Conservation (phyloP, 2,888 invertebrate species). For the Empis livida region DNA sequence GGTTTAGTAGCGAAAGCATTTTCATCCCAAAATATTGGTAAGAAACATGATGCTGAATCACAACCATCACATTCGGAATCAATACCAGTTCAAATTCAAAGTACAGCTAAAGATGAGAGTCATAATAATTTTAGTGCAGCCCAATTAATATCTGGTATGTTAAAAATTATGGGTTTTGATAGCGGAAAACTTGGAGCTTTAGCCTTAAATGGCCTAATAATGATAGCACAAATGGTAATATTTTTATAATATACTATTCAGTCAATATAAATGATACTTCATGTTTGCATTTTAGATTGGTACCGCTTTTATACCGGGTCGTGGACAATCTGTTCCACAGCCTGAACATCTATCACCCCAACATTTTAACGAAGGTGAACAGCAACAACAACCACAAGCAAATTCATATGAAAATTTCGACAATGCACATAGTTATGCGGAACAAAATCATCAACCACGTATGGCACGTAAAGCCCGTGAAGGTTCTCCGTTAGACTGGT, state of each 20-base stretch:
- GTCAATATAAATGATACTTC: no score
- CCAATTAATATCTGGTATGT: constrained; percentile 36
- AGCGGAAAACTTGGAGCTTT: constrained; percentile 65
- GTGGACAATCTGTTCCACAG: not conserved
- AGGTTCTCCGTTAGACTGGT: constrained; percentile 44
- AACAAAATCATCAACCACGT: constrained; percentile 22
- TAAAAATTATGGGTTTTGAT: constrained; percentile 62
- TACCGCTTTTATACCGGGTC: constrained; percentile 20
- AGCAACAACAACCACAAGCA: not conserved
- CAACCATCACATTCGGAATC: constrained; percentile 1
- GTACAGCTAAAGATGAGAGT: constrained; percentile 7
- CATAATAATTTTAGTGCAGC: constrained; percentile 14
- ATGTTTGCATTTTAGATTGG: constrained; percentile 26
- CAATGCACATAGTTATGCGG: constrained; percentile 13
- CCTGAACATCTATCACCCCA: not conserved
- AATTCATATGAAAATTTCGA: constrained; percentile 8
- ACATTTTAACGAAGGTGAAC: constrained; percentile 4
- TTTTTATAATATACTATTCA: not conserved
- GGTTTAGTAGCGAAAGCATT: constrained; percentile 47
- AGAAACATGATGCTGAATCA: constrained; percentile 11
- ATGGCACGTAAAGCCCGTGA: constrained; percentile 17
- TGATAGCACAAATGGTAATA: constrained; percentile 71
- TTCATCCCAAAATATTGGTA: constrained; percentile 17
- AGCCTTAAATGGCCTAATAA: constrained; percentile 69
- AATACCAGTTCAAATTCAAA: constrained; percentile 7